Percentiles rank a stretch among this genome's conserved stretches.
Conservation (phyloP, 1,140 invertebrate genomes). For the Cherax quadricarinatus region DNA sequence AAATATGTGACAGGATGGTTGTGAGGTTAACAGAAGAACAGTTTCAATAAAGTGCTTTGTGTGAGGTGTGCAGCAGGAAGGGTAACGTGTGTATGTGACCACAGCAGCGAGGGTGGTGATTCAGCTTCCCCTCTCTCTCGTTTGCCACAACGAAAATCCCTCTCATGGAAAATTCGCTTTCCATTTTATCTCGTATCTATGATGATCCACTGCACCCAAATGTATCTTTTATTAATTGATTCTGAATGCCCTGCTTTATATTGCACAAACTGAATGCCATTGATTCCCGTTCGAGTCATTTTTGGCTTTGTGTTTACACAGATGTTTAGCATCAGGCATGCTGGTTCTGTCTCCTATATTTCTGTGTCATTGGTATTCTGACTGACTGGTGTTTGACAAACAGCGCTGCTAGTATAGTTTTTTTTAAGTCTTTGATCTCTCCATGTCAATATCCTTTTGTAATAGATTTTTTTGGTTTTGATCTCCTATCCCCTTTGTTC, state of each 20-base stretch:
- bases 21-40: too few relatives aligned
- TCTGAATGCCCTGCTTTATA: background rate
- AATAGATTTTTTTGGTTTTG: background rate
- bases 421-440: background rate
- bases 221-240: background rate
- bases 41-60: too few relatives aligned
- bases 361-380: conserved; percentile 4
- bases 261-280: background rate
- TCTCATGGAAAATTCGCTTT: background rate
- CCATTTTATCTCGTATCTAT: background rate
- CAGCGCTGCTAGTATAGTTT: background rate
- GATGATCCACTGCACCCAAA: background rate
- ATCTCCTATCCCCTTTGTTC: background rate
- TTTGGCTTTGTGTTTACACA: background rate
- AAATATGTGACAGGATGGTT: too few relatives aligned
- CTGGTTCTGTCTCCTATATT: background rate
- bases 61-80: too few relatives aligned
- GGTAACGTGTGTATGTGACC: background rate
- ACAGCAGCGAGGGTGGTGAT: background rate
- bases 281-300: background rate
- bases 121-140: background rate
- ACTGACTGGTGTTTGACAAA: conserved; percentile 6
- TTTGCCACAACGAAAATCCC: background rate
- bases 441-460: conserved; percentile 14
- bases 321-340: background rate